Percentiles rank a stretch among this genome's conserved stretches.
Evolutionary conservation across 2,888 invertebrate species (phyloP).

Genomic region (Cacoxenus indagator): DNA sequence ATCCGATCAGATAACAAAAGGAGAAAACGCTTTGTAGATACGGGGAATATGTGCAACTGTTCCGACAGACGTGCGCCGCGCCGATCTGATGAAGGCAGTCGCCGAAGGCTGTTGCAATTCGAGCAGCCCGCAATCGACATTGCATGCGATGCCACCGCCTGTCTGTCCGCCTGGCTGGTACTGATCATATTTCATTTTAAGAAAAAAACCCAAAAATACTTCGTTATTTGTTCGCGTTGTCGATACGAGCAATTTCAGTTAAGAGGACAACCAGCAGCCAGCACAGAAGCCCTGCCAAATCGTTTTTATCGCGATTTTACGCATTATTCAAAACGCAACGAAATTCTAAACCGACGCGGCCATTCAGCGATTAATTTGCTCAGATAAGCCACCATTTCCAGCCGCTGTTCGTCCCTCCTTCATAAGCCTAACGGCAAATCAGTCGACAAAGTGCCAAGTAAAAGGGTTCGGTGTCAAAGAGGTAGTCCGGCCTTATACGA

Average conservation of each 20-base stretch:
- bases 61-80: constrained; percentile 31
- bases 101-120: constrained; percentile 47
- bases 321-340: constrained; percentile 60
- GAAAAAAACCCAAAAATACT: not conserved
- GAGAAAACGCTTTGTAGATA: constrained; percentile 24
- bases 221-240: not conserved
- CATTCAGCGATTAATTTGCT: constrained; percentile 55
- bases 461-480: too few relatives aligned
- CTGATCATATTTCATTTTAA: constrained; percentile 31
- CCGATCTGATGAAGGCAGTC: constrained; percentile 8
- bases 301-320: constrained; percentile 60
- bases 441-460: too few relatives aligned
- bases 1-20: constrained; percentile 57
- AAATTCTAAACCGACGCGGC: constrained; percentile 57
- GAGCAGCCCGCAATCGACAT: constrained; percentile 45
- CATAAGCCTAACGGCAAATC: too few relatives aligned
- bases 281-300: constrained; percentile 36
- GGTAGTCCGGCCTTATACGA: not conserved
- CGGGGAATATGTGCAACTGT: constrained; percentile 23
- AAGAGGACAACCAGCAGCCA: constrained; percentile 23
- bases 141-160: constrained; percentile 48
- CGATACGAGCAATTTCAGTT: constrained; percentile 18
- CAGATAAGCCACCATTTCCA: constrained; percentile 39
- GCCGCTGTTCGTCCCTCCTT: not conserved
- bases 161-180: constrained; percentile 37